phyloP scores from a whole-genome alignment of 1,140 invertebrate genomes.

The Hycleus cichorii region DNA sequence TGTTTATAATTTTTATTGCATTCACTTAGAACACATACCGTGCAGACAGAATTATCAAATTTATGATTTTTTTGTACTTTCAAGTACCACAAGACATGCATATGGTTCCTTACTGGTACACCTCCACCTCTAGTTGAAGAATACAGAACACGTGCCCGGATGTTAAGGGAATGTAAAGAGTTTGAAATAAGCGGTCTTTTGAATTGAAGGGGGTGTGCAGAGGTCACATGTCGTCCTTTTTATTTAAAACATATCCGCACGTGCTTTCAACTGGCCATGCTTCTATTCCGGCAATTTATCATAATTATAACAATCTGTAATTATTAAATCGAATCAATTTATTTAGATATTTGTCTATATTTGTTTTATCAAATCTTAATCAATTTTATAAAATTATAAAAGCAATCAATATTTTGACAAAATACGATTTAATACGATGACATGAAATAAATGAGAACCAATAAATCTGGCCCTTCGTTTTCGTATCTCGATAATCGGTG shows the following conservation, averaged over 20 bases:
- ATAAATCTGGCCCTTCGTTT: slow-evolving; percentile 16
- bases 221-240: slow-evolving; percentile 13
- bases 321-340: too few relatives aligned
- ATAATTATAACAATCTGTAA: too few relatives aligned
- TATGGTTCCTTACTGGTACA: slow-evolving; percentile 10
- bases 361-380: too few relatives aligned
- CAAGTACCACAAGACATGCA: neutral
- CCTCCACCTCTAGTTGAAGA: neutral
- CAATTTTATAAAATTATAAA: too few relatives aligned
- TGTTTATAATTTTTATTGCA: too few relatives aligned
- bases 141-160: slow-evolving; percentile 13
- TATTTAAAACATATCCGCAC: slow-evolving; percentile 8
- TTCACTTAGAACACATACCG: too few relatives aligned
- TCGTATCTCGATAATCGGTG: neutral
- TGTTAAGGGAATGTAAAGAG: slow-evolving; percentile 13
- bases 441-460: slow-evolving; percentile 18
- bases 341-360: too few relatives aligned
- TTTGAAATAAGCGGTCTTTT: slow-evolving; percentile 8
- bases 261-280: neutral
- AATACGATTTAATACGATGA: too few relatives aligned
- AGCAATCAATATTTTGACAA: too few relatives aligned
- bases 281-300: too few relatives aligned
- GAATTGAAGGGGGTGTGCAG: slow-evolving; percentile 13
- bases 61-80: neutral
- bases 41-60: neutral